Conservation (phyloP, 1,140 invertebrate genomes). For the Philotrypesis tridentata region DNA sequence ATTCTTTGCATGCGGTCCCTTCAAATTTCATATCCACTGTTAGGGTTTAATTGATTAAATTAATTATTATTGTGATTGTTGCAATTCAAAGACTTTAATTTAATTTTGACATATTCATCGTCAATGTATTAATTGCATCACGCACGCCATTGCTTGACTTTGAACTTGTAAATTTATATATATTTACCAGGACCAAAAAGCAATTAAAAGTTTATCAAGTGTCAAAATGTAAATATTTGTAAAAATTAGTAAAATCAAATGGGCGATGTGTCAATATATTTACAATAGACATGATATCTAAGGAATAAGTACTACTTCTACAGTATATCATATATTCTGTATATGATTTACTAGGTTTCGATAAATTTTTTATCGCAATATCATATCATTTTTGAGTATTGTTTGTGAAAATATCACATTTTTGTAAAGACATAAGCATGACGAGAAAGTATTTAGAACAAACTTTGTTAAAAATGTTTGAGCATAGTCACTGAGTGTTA, state of each 20-base stretch:
- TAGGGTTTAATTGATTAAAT: no score
- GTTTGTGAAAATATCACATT: not conserved
- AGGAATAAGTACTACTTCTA: not conserved
- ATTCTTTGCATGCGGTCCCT: no score
- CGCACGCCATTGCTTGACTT: not conserved
- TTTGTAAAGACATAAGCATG: not conserved
- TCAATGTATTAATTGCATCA: not conserved
- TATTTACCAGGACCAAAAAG: not conserved
- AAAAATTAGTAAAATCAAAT: not conserved
- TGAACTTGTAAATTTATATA: not conserved
- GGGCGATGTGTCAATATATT: not conserved
- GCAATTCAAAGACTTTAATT: no score
- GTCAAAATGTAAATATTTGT: not conserved
- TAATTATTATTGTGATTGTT: no score
- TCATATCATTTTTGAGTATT: not conserved
- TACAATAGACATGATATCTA: not conserved
- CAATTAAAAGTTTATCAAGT: not conserved
- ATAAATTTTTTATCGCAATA: not conserved
- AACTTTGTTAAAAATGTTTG: not conserved
- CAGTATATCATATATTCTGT: not conserved
- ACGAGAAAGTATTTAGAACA: not conserved
- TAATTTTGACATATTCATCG: no score
- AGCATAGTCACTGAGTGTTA: not conserved
- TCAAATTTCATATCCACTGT: no score
- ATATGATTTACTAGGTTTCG: not conserved